Evolutionary conservation across 2,113 vertebrate genomes (phyloP).

Genomic region (Anseranas semipalmata): DNA sequence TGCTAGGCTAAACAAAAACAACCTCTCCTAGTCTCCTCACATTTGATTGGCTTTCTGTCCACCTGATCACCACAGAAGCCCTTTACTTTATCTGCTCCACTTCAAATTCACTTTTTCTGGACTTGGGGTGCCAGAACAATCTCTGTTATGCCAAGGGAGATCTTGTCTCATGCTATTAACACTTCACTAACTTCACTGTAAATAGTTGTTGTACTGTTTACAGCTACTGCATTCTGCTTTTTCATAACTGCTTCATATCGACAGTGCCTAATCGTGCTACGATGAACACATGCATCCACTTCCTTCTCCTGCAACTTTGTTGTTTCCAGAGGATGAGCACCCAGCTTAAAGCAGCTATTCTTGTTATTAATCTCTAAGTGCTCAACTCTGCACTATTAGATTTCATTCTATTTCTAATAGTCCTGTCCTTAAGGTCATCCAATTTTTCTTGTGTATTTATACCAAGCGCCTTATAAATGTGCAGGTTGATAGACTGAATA

Average conservation of each 20-base stretch:
- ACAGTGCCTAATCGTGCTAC: neutral
- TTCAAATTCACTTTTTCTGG: neutral
- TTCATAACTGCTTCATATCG: neutral
- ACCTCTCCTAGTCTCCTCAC: neutral
- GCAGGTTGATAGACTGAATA: neutral
- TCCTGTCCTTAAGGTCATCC: neutral
- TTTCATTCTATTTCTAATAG: constrained; percentile 41
- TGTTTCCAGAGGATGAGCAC: neutral
- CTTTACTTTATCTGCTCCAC: neutral
- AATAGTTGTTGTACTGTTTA: neutral
- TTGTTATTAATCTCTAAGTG: neutral
- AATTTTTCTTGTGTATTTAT: neutral
- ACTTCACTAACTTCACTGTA: neutral
- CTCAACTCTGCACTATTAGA: neutral
- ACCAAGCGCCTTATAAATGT: neutral
- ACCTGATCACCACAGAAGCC: neutral
- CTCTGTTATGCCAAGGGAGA: neutral
- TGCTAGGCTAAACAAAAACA: neutral
- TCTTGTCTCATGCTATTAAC: neutral
- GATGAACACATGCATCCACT: neutral
- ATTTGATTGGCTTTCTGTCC: neutral
- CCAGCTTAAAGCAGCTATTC: constrained; percentile 6
- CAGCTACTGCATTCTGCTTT: neutral
- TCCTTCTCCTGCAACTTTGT: neutral
- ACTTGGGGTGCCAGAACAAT: neutral